Percentiles rank a stretch among this genome's conserved stretches.
phyloP scores from a whole-genome alignment of 30 jellyfish, hydroid and myxozoan species.

The Chrysaora quinquecirrha region DNA sequence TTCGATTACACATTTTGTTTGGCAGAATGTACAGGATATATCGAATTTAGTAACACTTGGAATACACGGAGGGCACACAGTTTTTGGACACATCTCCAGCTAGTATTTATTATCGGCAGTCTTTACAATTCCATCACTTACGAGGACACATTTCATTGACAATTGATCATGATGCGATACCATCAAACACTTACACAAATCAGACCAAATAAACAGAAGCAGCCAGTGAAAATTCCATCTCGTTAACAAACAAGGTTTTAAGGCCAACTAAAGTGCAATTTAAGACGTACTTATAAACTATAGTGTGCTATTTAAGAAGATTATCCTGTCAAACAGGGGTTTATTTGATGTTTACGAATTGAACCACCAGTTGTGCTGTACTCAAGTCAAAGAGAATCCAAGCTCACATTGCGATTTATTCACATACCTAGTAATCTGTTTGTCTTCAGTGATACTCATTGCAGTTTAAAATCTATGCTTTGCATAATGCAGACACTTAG shows the following conservation, averaged over 20 bases:
- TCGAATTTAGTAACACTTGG: background rate
- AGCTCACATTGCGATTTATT: conserved; percentile 2
- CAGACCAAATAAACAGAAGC: background rate
- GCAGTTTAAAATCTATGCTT: too few relatives aligned
- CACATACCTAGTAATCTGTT: conserved; percentile 40
- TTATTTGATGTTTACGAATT: conserved; percentile 14
- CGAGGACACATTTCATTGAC: conserved; percentile 30
- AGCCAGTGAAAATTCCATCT: background rate
- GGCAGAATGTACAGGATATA: background rate
- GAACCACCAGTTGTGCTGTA: conserved; percentile 44
- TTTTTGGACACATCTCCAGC: conserved; percentile 50
- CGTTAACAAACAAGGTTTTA: background rate
- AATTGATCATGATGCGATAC: background rate
- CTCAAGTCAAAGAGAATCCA: conserved; percentile 8
- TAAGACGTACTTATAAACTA: conserved; percentile 9
- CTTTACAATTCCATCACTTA: conserved; percentile 31
- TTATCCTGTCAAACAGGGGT: conserved; percentile 25
- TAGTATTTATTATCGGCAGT: conserved; percentile 26
- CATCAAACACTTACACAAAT: background rate
- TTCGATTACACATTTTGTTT: too few relatives aligned
- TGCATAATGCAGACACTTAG: too few relatives aligned
- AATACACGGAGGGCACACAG: background rate
- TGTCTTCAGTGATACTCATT: too few relatives aligned
- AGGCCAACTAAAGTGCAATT: background rate
- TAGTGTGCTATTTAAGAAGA: conserved; percentile 13